Percentiles rank a stretch among this genome's conserved stretches.
These are phyloP conservation scores for Delia radicum DNA, from an alignment of 1,140 invertebrate species.

Conservation along the genomic window DNA sequence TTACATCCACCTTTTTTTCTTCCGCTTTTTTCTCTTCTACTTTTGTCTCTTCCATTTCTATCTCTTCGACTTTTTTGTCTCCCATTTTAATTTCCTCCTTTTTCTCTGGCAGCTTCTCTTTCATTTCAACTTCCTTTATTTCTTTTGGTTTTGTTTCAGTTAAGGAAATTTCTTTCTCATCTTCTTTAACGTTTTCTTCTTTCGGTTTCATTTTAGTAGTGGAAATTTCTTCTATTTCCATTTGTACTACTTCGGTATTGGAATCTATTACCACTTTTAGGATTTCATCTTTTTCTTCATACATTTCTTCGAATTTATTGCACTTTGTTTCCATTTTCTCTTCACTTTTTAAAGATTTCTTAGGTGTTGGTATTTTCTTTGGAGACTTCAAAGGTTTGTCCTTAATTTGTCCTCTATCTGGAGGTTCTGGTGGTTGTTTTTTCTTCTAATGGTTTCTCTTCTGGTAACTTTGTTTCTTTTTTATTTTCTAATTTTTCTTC, in stretches of 20 bases:
- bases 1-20: no score
- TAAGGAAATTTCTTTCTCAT: neutral
- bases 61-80: neutral
- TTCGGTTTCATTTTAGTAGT: neutral
- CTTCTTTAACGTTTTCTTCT: neutral
- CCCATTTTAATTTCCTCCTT: neutral
- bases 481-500: neutral
- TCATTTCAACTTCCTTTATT: neutral
- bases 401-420: neutral
- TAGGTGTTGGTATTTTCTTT: neutral
- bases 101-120: neutral
- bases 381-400: neutral
- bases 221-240: constrained; percentile 49
- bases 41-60: neutral
- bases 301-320: constrained; percentile 20
- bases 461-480: neutral
- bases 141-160: neutral
- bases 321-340: constrained; percentile 17
- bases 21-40: neutral
- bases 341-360: neutral
- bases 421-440: neutral
- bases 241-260: constrained; percentile 48
- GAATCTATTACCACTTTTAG: constrained; percentile 35
- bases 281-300: constrained; percentile 26
- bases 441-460: neutral